Conservation (phyloP, 2,888 invertebrate genomes). For the Thera obeliscata region DNA sequence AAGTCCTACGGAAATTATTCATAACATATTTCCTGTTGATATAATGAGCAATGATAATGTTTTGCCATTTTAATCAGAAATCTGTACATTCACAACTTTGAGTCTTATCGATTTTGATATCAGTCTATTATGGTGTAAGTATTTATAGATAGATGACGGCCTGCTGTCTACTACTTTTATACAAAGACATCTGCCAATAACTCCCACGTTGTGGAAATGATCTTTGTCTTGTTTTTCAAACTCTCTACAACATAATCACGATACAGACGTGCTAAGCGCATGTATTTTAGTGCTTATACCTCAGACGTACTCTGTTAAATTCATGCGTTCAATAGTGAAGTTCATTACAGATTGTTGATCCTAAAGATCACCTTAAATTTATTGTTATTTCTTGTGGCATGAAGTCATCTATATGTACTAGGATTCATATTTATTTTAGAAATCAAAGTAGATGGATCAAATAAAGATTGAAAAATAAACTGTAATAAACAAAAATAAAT, state of each 20-base stretch:
- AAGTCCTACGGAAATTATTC: background rate
- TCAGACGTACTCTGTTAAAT: conserved; percentile 47
- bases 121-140: conserved; percentile 11
- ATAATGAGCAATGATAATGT: conserved; percentile 7
- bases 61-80: conserved; percentile 15
- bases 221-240: conserved; percentile 33
- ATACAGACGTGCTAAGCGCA: conserved; percentile 19
- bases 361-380: conserved; percentile 26
- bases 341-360: conserved; percentile 65
- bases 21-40: conserved; percentile 7
- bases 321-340: conserved; percentile 63
- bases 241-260: conserved; percentile 30
- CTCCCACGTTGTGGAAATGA: conserved; percentile 23
- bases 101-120: conserved; percentile 31
- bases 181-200: conserved; percentile 22
- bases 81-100: conserved; percentile 20
- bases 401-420: background rate
- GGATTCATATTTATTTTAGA: conserved; percentile 13
- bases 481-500: too few species aligned
- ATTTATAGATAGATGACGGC: conserved; percentile 23
- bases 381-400: background rate
- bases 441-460: conserved; percentile 10
- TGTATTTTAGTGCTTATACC: conserved; percentile 33
- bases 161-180: conserved; percentile 24
- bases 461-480: conserved; percentile 20